Evolutionary conservation across 30 jellyfish, hydroid and myxozoan species (phyloP).

Genomic region (Hydractinia echinata): DNA sequence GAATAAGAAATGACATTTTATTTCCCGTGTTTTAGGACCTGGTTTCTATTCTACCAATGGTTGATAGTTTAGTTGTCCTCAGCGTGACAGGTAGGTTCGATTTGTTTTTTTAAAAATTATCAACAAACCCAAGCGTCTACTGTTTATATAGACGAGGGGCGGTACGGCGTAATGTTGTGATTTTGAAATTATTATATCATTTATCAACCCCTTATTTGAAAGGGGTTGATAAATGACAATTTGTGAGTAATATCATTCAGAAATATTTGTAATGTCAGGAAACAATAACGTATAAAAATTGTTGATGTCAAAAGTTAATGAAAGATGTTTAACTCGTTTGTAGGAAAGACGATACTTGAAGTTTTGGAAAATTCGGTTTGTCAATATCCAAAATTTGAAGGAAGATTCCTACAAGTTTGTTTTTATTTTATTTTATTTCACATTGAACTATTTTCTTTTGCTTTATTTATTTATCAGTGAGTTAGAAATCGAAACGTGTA

Average conservation of each 20-base stretch:
- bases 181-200: too few species aligned
- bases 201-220: too few species aligned
- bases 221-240: too few species aligned
- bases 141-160: neutral
- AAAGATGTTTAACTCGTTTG: neutral
- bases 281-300: too few species aligned
- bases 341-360: constrained; percentile 50
- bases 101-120: neutral
- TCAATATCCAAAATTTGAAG: constrained; percentile 72
- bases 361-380: constrained; percentile 71
- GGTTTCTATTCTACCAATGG: constrained; percentile 62
- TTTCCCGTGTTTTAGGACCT: constrained; percentile 42
- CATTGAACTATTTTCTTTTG: too few species aligned
- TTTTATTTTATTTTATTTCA: neutral
- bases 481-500: too few species aligned
- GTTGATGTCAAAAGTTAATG: too few species aligned
- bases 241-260: too few species aligned
- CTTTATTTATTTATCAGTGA: too few species aligned
- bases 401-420: constrained; percentile 64
- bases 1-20: neutral
- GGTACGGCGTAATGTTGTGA: too few species aligned
- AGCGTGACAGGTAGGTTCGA: constrained; percentile 40
- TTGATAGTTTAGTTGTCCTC: constrained; percentile 60
- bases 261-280: too few species aligned
- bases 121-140: neutral